phyloP scores from a whole-genome alignment of 2,797 vertebrate species.

The Pteronotus mesoamericanus region DNA sequence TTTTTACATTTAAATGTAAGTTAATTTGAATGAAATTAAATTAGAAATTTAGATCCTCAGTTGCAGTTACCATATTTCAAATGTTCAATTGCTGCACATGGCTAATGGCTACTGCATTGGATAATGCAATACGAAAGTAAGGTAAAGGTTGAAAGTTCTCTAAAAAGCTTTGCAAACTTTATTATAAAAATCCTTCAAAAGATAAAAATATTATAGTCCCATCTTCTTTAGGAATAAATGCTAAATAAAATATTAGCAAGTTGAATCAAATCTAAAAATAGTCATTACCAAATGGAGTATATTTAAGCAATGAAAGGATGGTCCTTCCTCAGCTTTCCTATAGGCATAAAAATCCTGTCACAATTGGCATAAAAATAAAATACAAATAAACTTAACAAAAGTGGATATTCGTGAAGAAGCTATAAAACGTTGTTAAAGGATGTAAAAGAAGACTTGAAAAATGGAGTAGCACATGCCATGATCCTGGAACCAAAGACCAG shows the following conservation, averaged over 20 bases:
- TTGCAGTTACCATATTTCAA: not conserved
- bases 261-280: constrained; percentile 4
- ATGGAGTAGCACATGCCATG: not conserved
- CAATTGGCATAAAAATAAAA: constrained; percentile 20
- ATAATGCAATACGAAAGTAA: not conserved
- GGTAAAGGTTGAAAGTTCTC: not conserved
- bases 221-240: not conserved
- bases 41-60: not conserved
- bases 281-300: not conserved
- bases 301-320: not conserved
- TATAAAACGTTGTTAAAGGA: constrained; percentile 25
- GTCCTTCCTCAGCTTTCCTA: not conserved
- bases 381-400: constrained; percentile 37
- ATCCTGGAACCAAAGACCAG: not conserved
- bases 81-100: not conserved
- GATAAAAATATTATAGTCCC: not conserved
- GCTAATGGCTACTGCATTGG: not conserved
- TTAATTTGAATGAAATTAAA: constrained; percentile 15
- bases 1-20: constrained; percentile 2
- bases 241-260: constrained; percentile 39
- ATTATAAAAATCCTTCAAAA: constrained; percentile 34
- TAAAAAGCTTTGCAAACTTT: not conserved
- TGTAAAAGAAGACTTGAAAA: constrained; percentile 38
- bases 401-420: constrained; percentile 32
- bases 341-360: not conserved